phyloP scores from a whole-genome alignment of 2,113 vertebrate genomes.

The Syrrhaptes paradoxus region DNA sequence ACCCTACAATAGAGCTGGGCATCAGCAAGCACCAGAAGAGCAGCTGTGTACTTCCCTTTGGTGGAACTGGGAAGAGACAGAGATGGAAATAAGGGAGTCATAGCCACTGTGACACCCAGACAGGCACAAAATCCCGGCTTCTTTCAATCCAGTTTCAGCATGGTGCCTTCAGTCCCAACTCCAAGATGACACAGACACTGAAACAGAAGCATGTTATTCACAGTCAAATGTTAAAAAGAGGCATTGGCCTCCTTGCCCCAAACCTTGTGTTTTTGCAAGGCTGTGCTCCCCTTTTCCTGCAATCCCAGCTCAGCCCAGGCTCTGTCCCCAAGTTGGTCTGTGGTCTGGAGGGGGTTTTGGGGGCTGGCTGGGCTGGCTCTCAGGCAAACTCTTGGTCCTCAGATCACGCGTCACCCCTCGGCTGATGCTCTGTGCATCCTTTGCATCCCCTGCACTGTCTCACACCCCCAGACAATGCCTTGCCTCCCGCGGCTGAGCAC shows the following conservation, averaged over 20 bases:
- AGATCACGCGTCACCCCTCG: rapidly evolving
- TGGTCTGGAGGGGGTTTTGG: background rate
- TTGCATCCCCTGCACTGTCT: rapidly evolving
- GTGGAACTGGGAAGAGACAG: background rate
- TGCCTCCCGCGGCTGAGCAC: background rate
- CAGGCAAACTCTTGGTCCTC: background rate
- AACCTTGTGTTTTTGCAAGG: background rate
- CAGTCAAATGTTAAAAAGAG: background rate
- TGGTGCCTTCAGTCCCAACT: background rate
- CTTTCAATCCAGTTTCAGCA: background rate
- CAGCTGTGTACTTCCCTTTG: background rate
- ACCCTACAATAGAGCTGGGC: background rate
- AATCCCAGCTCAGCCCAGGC: background rate
- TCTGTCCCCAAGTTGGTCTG: background rate
- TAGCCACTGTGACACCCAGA: background rate
- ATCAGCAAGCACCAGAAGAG: background rate
- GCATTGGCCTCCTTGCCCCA: background rate
- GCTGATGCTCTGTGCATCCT: background rate
- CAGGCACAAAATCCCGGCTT: background rate
- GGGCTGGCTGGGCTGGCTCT: background rate
- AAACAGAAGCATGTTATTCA: background rate
- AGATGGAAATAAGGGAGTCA: background rate
- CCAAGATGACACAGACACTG: background rate
- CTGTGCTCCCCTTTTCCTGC: background rate
- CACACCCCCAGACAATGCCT: background rate